Base-by-base conservation (phyloP, 2,888 invertebrate genomes). In the Thera britannica region DNA sequence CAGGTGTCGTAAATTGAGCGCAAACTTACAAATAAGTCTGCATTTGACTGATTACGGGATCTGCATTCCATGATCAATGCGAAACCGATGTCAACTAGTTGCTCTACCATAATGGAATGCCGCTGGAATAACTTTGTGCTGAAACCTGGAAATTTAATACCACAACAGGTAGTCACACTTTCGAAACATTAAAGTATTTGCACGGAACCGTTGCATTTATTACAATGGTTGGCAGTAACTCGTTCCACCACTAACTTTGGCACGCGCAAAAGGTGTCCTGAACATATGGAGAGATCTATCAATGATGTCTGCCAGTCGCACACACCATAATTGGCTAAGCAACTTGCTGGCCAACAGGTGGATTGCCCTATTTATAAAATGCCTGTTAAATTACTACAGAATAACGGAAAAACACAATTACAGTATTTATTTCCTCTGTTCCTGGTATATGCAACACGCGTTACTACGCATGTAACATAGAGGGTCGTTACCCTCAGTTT, bases 231-330 rank as follows among this genome's bases (percentile, higher is more conserved):
- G 60, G 66, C 66, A 54, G 36, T 57, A 71, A 72, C 70, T 66
- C 67, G 68, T 71, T 74, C 62, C 58, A 59, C 77, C 72, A 76
- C 74, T 79, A 71, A 74, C 77, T 68, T 76, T 70, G 80, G 84
- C 88, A 86, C 86, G 86, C 80, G 86, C 83, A 82, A 83, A 87
- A 89, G 86, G 86, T 86, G 85, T 83, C 78, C 82, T 73, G 71
- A 51, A 51, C 66, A 61, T 63, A 62, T 46, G 77, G 76, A 74
- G 80, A 82, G 83, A 83, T 89, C 87, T 86, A 87, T 89, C 86
- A 86, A 86, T 86, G 84, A 82, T 76, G 77, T 75, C 79, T 66
- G 63, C 70, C 62, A 59, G 55, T 54, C 56, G 59, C 78, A 72
- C 77, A 81, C 81, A 81, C 84, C 77, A 76, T 90, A 90, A 88